These are phyloP conservation scores for Riparia riparia DNA, from an alignment of 2,113 vertebrate genomes.

Conservation along the genomic window DNA sequence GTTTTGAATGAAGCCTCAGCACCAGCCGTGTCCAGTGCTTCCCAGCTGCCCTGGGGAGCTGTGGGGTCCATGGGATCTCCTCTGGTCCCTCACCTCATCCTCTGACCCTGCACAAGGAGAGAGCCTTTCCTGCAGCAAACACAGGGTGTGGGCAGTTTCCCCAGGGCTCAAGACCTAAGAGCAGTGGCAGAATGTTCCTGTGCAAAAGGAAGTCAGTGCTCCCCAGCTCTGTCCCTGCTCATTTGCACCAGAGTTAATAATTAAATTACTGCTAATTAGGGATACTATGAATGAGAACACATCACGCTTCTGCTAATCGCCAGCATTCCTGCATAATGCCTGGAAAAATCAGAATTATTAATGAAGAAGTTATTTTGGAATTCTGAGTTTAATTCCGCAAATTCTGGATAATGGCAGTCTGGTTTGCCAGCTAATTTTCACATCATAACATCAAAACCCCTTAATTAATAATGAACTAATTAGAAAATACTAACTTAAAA, in stretches of 20 bases:
- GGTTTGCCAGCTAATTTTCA: conserved; percentile 52
- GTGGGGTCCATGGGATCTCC: accelerated
- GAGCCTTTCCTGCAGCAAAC: neutral
- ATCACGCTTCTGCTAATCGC: conserved; percentile 1
- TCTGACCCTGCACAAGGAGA: neutral
- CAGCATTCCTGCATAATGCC: conserved; percentile 27
- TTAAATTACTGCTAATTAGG: conserved; percentile 30
- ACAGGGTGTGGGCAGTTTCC: accelerated
- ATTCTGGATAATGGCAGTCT: conserved; percentile 13
- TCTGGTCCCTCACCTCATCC: neutral
- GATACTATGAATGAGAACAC: conserved; percentile 39
- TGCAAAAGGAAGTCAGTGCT: accelerated
- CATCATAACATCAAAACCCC: conserved; percentile 14
- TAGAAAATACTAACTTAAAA: conserved; percentile 14
- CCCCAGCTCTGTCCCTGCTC: neutral
- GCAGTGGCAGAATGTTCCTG: accelerated
- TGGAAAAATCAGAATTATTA: conserved; percentile 62
- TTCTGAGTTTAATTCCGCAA: neutral
- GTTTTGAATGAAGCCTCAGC: conserved; percentile 23
- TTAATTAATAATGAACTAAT: conserved; percentile 57
- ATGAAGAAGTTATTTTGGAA: conserved; percentile 53
- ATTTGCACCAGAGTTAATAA: neutral
- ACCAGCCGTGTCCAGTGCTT: accelerated
- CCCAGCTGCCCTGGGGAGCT: neutral
- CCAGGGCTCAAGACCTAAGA: accelerated